Conservation (phyloP, 1,140 invertebrate genomes). For the Amyelois transitella region DNA sequence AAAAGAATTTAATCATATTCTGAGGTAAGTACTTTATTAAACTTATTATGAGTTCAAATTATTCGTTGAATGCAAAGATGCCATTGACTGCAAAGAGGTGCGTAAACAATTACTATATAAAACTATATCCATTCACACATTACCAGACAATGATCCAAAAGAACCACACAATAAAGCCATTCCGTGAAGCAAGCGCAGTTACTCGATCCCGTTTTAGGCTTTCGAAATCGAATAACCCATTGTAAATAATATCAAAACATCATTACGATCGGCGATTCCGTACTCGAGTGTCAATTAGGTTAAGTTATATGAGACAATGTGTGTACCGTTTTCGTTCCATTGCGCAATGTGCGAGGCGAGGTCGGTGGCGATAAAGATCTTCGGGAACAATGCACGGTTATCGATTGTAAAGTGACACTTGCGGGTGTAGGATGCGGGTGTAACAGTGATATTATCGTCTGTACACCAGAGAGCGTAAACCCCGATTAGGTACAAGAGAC, state of each 20-base stretch:
- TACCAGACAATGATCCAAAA: not conserved
- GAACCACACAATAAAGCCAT: conserved; percentile 25
- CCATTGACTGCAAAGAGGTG: no score
- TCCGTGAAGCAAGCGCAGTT: conserved; percentile 14
- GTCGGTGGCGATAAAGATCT: conserved; percentile 23
- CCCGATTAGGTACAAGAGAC: not conserved
- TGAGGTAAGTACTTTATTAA: no score
- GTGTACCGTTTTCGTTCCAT: conserved; percentile 5
- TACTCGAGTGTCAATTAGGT: conserved; percentile 29
- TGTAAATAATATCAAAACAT: conserved; percentile 14
- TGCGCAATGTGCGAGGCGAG: conserved; percentile 11
- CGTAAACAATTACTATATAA: no score
- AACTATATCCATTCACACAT: no score
- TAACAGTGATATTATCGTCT: not conserved
- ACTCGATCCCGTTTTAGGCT: conserved; percentile 3
- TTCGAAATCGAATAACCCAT: conserved; percentile 13
- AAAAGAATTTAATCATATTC: no score
- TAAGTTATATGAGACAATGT: conserved; percentile 22
- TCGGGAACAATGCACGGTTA: conserved; percentile 10
- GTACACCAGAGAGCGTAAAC: not conserved
- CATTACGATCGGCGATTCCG: conserved; percentile 11
- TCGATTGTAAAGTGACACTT: not conserved
- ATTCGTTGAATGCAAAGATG: no score
- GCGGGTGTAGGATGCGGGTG: not conserved
- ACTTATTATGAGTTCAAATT: no score